Base-by-base conservation (phyloP, 2,888 invertebrate genomes). In the Anaspis maculata region DNA sequence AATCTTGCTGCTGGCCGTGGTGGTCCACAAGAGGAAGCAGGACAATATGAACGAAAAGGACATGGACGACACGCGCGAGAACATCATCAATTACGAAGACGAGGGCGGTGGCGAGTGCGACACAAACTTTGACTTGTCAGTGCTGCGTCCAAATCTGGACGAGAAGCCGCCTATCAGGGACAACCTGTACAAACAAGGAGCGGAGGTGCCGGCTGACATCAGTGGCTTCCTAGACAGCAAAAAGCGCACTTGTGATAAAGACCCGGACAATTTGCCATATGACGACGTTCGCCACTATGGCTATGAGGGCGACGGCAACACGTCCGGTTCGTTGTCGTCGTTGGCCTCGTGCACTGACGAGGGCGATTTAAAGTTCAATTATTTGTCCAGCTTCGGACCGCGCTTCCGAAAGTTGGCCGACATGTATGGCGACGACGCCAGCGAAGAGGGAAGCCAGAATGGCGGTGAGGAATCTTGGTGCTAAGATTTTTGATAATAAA, bases 101-200 rank as follows among this genome's bases (percentile, higher is more conserved):
- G 97, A 98, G 64, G 97, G 97, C 10, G 96, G 96, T 59, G 97
- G 97, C 59, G 92, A 98, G 63, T 91, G 91, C 1, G 97, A 98
- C 60, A 89, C 94, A 1, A 86, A 85, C 2, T 94, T 88, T 64
- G 91, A 94, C 61, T 73, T 94, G 37, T 83, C 83, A 41, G 85
- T 89, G 3, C 72, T 94, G 12, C 60, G 79, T 6, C 49, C 50
- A 7, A 51, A 54, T 29, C 40, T 50, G 7, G 59, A 61, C 34
- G 60, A 59, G 35, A 56, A 59, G 39, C 48, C 55, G n/a, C 54
- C 56, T n/a, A 48, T 61, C 31, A 57, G 57, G 38, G 64, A 64
- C 16, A 55, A 46, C 25, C 48, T 57, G 25, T 40, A 40, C 22
- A 36, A 33, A 16, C 49, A 52, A 64, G 70, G 64, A 41, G 62